These are phyloP conservation scores for Pardosa pseudoannulata DNA, from an alignment of 2,888 invertebrate species.

Conservation along the genomic window DNA sequence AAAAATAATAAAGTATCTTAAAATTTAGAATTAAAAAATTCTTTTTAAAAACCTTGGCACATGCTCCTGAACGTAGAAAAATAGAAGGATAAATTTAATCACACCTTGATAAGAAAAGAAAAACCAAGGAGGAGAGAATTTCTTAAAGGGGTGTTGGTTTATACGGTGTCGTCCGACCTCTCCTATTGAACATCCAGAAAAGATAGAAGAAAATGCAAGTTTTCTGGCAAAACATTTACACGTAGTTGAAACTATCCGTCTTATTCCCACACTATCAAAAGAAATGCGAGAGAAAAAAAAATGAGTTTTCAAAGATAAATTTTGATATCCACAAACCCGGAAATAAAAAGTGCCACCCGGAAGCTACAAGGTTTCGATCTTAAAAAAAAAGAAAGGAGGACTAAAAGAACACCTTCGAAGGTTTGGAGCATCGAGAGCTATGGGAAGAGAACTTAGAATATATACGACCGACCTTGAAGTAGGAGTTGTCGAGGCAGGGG, in stretches of 20 bases:
- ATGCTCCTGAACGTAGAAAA: too few species aligned
- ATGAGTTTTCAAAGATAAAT: constrained; percentile 17
- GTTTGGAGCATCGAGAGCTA: constrained; percentile 5
- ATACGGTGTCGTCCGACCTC: too few species aligned
- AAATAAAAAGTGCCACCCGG: constrained; percentile 35
- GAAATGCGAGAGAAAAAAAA: neutral
- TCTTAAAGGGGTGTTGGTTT: too few species aligned
- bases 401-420: constrained; percentile 4
- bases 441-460: constrained; percentile 1
- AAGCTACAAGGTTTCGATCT: constrained; percentile 34
- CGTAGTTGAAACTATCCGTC: neutral
- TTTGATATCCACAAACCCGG: constrained; percentile 35
- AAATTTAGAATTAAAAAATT: too few species aligned
- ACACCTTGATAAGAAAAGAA: too few species aligned
- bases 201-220: constrained; percentile 12
- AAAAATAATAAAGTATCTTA: too few species aligned
- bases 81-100: too few species aligned
- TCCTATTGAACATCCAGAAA: too few species aligned
- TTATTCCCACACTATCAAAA: constrained; percentile 10
- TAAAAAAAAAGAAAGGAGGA: neutral
- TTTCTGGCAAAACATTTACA: constrained; percentile 4
- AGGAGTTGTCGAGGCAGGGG: neutral
- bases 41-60: too few species aligned
- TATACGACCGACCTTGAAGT: constrained; percentile 17
- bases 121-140: too few species aligned